Conservation (phyloP, 2,797 vertebrate species). For the Aratinga solstitialis region DNA sequence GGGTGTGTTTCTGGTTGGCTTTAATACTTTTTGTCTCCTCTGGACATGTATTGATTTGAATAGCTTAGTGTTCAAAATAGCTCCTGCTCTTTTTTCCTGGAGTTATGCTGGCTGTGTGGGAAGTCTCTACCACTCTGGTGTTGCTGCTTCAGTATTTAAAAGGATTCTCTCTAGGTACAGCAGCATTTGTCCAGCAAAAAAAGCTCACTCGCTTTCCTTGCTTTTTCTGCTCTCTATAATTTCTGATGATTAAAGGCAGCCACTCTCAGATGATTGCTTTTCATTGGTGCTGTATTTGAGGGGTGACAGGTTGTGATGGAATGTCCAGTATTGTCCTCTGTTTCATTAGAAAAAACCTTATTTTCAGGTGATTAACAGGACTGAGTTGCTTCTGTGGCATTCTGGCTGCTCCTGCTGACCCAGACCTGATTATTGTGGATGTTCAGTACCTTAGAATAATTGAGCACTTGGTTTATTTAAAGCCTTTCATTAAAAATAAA, state of each 20-base stretch:
- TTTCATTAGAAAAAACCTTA: neutral
- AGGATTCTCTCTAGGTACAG: neutral
- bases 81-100: neutral
- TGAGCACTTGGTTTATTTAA: neutral
- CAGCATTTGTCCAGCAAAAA: neutral
- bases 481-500: constrained; percentile 21
- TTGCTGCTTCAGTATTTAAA: neutral
- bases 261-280: neutral
- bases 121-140: neutral
- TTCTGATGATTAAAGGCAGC: neutral
- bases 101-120: neutral
- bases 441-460: constrained; percentile 19
- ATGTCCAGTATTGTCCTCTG: neutral
- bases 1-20: neutral
- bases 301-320: neutral
- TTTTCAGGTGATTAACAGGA: constrained; percentile 34
- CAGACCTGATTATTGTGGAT: constrained; percentile 18
- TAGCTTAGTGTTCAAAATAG: neutral
- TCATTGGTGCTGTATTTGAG: neutral
- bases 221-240: neutral
- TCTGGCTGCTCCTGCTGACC: constrained; percentile 14
- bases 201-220: neutral
- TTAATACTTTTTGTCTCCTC: neutral
- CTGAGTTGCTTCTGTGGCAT: neutral
- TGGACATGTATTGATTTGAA: neutral